These are phyloP conservation scores for Mico argentatus DNA, from an alignment of 2,797 vertebrate genomes.

Conservation along the genomic window DNA sequence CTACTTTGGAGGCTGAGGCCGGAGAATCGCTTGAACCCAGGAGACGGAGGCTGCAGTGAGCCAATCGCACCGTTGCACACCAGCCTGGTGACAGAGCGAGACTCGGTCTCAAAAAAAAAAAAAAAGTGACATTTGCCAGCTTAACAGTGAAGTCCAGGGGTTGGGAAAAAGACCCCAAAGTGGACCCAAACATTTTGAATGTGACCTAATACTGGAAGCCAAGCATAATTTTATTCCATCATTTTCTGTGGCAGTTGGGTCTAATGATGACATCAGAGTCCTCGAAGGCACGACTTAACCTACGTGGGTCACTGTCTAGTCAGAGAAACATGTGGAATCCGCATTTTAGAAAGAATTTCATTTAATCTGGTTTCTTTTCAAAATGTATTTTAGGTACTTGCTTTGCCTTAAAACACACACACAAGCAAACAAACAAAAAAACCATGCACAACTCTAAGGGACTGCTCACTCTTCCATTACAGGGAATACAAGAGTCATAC, in stretches of 20 bases:
- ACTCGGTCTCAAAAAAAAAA: too few species aligned
- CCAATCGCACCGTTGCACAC: rapidly evolving
- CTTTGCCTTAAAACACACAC: not conserved
- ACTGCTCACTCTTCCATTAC: not conserved
- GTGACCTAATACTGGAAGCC: not conserved
- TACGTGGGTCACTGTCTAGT: not conserved
- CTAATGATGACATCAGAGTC: not conserved
- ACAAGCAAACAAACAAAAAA: not conserved
- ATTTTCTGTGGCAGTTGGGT: not conserved
- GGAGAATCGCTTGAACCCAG: not conserved
- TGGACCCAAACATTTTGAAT: conserved; percentile 10
- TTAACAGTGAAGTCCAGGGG: not conserved
- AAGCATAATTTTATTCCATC: not conserved
- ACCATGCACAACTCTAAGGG: not conserved
- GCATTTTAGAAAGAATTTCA: conserved; percentile 37
- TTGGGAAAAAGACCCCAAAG: not conserved
- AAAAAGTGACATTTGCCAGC: not conserved
- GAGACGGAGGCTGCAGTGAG: not conserved
- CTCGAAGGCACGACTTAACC: not conserved
- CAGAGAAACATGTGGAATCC: not conserved
- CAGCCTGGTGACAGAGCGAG: not conserved
- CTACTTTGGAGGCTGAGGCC: not conserved
- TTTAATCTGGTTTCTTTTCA: not conserved
- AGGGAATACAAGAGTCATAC: not conserved
- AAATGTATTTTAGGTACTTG: not conserved